phyloP scores from a whole-genome alignment of 92 coral and sea anemone genomes.

The Phenganax subtilis region DNA sequence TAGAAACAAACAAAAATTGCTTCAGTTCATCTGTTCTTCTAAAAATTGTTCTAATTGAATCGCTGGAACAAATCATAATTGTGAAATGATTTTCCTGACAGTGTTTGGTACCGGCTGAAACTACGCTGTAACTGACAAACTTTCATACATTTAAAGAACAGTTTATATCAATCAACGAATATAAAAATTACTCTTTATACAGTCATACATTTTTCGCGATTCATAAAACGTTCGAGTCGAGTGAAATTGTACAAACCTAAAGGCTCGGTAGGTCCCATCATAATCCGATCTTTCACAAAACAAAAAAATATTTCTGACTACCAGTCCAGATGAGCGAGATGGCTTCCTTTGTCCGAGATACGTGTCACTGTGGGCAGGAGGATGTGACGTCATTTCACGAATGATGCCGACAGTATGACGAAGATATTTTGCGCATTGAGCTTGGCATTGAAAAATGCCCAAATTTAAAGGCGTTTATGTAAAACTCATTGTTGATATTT shows the following conservation, averaged over 20 bases:
- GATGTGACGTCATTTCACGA: slow-evolving; percentile 28
- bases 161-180: neutral
- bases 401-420: neutral
- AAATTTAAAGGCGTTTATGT: too few species aligned
- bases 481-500: too few species aligned
- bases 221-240: neutral
- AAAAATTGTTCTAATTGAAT: neutral
- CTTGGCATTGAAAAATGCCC: too few species aligned
- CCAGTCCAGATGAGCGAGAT: neutral
- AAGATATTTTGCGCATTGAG: neutral
- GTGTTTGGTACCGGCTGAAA: neutral
- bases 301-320: slow-evolving; percentile 2
- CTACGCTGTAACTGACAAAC: neutral
- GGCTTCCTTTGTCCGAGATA: slow-evolving; percentile 1
- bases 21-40: neutral
- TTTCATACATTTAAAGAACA: neutral
- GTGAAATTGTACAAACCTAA: slow-evolving; percentile 18
- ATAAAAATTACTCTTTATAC: neutral
- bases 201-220: neutral
- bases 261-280: slow-evolving; percentile 46
- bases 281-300: slow-evolving; percentile 19
- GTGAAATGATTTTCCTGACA: neutral
- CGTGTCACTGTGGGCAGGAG: slow-evolving; percentile 30
- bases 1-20: neutral
- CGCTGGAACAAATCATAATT: neutral